phyloP scores from a whole-genome alignment of 2,888 invertebrate species.

The Lamellibrachia satsuma region DNA sequence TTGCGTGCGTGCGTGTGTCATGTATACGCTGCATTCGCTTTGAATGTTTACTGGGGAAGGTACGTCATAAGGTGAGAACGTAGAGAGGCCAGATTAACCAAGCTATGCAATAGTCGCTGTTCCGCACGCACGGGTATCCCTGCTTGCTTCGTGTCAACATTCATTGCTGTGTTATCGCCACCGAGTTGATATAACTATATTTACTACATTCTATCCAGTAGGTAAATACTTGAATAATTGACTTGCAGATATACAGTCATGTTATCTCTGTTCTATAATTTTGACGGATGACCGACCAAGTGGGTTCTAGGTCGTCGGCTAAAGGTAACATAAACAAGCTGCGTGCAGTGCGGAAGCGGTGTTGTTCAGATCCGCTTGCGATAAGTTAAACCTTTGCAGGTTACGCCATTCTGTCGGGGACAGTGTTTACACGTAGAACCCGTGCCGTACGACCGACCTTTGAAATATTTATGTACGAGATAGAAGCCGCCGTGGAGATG shows the following conservation, averaged over 20 bases:
- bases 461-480: background rate
- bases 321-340: background rate
- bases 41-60: background rate
- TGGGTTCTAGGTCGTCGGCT: background rate
- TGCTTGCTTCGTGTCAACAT: background rate
- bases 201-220: background rate
- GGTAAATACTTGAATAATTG: conserved; percentile 1
- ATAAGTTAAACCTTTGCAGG: background rate
- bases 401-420: background rate
- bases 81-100: background rate
- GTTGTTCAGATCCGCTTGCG: background rate
- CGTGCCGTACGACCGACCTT: background rate
- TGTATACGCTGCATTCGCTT: background rate
- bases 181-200: background rate
- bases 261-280: background rate
- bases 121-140: background rate
- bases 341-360: background rate
- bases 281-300: conserved; percentile 6
- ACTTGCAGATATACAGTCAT: background rate
- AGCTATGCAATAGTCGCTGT: background rate
- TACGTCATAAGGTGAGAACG: background rate
- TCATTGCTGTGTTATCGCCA: background rate
- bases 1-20: background rate
- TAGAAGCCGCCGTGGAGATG: background rate
- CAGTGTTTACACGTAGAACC: background rate